Percentiles rank a stretch among this genome's conserved stretches.
Evolutionary conservation across 2,113 vertebrate species (phyloP).

Genomic region (Periophthalmodon schlosseri): DNA sequence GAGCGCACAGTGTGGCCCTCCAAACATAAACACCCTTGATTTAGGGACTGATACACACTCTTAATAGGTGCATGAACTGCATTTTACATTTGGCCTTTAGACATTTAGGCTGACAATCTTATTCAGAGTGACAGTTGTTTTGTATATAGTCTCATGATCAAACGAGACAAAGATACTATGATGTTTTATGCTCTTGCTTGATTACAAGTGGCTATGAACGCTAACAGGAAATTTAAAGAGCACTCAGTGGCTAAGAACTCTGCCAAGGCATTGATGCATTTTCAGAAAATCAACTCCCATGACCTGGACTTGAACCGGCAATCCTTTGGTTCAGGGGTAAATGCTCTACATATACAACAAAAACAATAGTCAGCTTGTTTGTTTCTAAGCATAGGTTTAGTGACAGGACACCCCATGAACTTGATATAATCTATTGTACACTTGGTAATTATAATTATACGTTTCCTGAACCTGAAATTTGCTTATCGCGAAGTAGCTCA

Average conservation of each 20-base stretch:
- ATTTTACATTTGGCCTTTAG: constrained; percentile 55
- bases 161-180: constrained; percentile 20
- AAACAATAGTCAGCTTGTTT: background rate
- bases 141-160: constrained; percentile 24
- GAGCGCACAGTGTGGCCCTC: constrained; percentile 48
- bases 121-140: constrained; percentile 45
- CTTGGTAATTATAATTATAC: too few species aligned
- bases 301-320: background rate
- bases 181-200: constrained; percentile 27
- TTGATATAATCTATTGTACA: background rate
- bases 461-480: background rate
- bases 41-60: constrained; percentile 39
- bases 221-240: constrained; percentile 19
- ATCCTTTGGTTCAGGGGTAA: background rate
- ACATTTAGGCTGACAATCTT: constrained; percentile 26
- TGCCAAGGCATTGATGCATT: background rate
- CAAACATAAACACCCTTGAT: constrained; percentile 61
- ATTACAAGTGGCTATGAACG: constrained; percentile 17
- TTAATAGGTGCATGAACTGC: constrained; percentile 47
- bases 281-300: background rate
- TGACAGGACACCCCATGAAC: background rate
- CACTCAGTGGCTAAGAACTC: background rate
- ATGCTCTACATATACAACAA: background rate
- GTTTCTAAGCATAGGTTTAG: too few species aligned
- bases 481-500: background rate